phyloP scores from a whole-genome alignment of 1,140 invertebrate species.

The Hyposmocoma kahamanoa region DNA sequence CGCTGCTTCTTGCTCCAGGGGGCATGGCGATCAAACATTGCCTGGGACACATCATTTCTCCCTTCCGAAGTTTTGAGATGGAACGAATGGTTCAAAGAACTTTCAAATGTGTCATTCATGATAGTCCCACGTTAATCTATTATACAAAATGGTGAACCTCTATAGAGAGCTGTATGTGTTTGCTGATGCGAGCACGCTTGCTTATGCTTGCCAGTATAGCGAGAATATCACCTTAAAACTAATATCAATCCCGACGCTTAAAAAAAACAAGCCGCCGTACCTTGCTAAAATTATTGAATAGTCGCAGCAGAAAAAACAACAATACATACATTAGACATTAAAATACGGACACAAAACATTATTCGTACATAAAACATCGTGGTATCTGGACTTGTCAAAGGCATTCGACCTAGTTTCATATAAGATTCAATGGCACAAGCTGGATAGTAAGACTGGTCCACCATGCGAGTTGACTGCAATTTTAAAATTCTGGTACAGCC shows the following conservation, averaged over 20 bases:
- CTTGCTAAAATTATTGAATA: too few species aligned
- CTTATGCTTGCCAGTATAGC: conserved; percentile 10
- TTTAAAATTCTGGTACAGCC: too few species aligned
- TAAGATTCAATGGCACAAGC: too few species aligned
- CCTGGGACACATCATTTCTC: conserved; percentile 20
- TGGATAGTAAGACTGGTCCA: too few species aligned
- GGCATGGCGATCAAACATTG: conserved; percentile 20
- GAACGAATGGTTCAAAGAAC: conserved; percentile 3
- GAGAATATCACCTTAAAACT: conserved; percentile 15
- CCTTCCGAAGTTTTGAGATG: background rate
- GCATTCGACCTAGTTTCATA: too few species aligned
- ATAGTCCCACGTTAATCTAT: background rate
- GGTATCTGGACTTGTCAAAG: too few species aligned
- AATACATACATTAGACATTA: too few species aligned
- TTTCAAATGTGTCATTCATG: background rate
- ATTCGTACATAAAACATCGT: too few species aligned
- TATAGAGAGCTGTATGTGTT: conserved; percentile 2
- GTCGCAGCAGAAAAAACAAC: too few species aligned
- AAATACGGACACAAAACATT: too few species aligned
- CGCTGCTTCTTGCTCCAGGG: conserved; percentile 23
- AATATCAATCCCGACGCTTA: conserved; percentile 17
- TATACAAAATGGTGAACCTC: background rate
- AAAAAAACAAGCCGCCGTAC: too few species aligned
- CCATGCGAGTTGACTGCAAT: too few species aligned
- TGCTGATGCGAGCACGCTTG: conserved; percentile 7